phyloP scores from a whole-genome alignment of 2,888 invertebrate genomes.

The Seira ritae region DNA sequence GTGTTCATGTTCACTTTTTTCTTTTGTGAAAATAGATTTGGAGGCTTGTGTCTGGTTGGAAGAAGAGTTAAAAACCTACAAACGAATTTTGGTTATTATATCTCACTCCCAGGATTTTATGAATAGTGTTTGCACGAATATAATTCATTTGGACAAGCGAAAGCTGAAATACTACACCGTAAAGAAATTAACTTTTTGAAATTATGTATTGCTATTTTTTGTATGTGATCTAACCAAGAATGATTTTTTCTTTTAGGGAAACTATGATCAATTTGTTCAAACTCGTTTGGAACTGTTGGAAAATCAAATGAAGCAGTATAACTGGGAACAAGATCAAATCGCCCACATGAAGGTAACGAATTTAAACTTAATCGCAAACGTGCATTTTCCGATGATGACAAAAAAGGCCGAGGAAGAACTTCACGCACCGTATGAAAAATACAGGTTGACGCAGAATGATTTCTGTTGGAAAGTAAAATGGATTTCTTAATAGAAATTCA shows the following conservation, averaged over 20 bases:
- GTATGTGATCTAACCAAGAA: neutral
- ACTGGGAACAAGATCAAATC: constrained; percentile 99
- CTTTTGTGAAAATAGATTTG: constrained; percentile 78
- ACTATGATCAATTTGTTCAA: constrained; percentile 97
- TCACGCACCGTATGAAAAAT: neutral
- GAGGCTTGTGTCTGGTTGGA: constrained; percentile 99
- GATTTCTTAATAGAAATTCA: neutral
- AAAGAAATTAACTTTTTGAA: constrained; percentile 72
- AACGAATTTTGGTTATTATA: constrained; percentile 96
- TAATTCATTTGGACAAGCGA: constrained; percentile 95
- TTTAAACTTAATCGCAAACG: neutral
- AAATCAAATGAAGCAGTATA: constrained; percentile 99
- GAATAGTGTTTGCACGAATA: constrained; percentile 97
- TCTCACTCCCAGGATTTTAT: constrained; percentile 99
- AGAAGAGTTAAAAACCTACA: constrained; percentile 96
- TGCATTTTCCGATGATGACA: constrained; percentile 69
- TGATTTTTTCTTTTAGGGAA: constrained; percentile 78
- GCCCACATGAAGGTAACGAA: constrained; percentile 93
- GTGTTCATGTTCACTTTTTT: neutral
- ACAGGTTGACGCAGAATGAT: constrained; percentile 37
- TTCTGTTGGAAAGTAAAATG: neutral
- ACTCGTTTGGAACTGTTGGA: constrained; percentile 95
- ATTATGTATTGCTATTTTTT: constrained; percentile 72
- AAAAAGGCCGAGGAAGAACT: constrained; percentile 65
- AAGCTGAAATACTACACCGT: constrained; percentile 95